Evolutionary conservation across 1,140 invertebrate species (phyloP).

Genomic region (Olivierus martensii): DNA sequence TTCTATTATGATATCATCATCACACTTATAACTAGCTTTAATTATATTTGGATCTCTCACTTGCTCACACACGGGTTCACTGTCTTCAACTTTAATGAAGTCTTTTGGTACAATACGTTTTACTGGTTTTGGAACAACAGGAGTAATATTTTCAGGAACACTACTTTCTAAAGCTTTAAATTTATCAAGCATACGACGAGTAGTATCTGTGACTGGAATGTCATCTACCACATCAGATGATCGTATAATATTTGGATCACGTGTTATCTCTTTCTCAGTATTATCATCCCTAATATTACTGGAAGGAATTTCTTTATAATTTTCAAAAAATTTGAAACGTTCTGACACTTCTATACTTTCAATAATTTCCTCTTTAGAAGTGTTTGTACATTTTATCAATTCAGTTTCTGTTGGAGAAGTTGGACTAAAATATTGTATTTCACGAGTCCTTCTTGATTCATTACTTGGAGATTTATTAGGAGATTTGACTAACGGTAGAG

Average conservation of each 20-base stretch:
- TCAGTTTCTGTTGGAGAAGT: constrained; percentile 43
- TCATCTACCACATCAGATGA: constrained; percentile 39
- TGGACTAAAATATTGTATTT: constrained; percentile 1
- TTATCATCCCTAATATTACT: constrained; percentile 50
- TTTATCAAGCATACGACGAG: constrained; percentile 54
- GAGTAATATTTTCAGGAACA: constrained; percentile 34
- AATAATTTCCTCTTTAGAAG: constrained; percentile 53
- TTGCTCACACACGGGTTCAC: constrained; percentile 20
- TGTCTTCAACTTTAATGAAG: constrained; percentile 35
- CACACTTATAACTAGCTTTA: constrained; percentile 36
- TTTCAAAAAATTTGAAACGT: constrained; percentile 83
- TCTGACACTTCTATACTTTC: constrained; percentile 65
- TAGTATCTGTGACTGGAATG: constrained; percentile 48
- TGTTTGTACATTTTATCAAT: constrained; percentile 45
- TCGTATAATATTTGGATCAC: constrained; percentile 58
- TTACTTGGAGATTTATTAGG: constrained; percentile 30
- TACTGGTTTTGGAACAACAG: constrained; percentile 54
- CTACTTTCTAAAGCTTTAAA: constrained; percentile 76
- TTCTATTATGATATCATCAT: constrained; percentile 41
- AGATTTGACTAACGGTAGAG: constrained; percentile 22
- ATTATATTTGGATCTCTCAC: constrained; percentile 23
- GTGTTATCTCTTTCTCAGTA: constrained; percentile 55
- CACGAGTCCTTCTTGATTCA: constrained; percentile 1
- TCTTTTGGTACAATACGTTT: constrained; percentile 78
- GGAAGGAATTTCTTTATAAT: constrained; percentile 43